Evolutionary conservation across 2,888 invertebrate species (phyloP), one percentile per base, ranked within the genome.

Genomic region (Strigamia maritima): DNA sequence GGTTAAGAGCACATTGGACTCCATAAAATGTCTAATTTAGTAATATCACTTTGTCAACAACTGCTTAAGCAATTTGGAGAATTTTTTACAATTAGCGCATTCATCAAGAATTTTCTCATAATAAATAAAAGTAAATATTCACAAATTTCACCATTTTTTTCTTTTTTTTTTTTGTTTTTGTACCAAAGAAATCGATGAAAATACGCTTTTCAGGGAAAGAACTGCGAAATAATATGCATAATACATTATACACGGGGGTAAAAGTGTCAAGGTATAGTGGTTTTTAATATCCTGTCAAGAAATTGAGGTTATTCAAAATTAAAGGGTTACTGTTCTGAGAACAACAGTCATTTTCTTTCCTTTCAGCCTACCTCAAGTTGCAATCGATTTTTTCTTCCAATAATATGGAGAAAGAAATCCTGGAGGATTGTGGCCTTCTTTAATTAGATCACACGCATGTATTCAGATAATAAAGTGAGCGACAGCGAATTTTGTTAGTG

Each of bases 401-500:
- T 70, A 28, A 70, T 26, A 28, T 26, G 28, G 70, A 70, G 70
- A 26, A 70, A 22, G 24, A 19, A 24, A 19, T 6, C 12, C 14
- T n/a, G 14, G 12, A 26, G 70, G 0, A 26, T 28, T 70, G 70
- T 24, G 28, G 28, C 70, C 28, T 24, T 26, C 70, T 70, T 70
- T 70, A 70, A 70, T 70, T 70, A 70, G 70, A 70, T 28, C 26
- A 60, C 70, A 70, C 70, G 70, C 70, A 16, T 70, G 70, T n/a
- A 70, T 70, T 70, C 70, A 2, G 12, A 70, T 70, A 70, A 28
- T 70, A 70, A 70, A 70, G 28, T 28, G 70, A 70, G 70, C 54
- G 70, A 28, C 70, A 28, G 28, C 70, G 12, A 26, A 28, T 28
- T 70, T 24, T 70, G 0, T 12, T 16, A 7, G 19, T 49, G 19